Evolutionary conservation across 1,140 invertebrate species (phyloP).

Genomic region (Drosophila teissieri): DNA sequence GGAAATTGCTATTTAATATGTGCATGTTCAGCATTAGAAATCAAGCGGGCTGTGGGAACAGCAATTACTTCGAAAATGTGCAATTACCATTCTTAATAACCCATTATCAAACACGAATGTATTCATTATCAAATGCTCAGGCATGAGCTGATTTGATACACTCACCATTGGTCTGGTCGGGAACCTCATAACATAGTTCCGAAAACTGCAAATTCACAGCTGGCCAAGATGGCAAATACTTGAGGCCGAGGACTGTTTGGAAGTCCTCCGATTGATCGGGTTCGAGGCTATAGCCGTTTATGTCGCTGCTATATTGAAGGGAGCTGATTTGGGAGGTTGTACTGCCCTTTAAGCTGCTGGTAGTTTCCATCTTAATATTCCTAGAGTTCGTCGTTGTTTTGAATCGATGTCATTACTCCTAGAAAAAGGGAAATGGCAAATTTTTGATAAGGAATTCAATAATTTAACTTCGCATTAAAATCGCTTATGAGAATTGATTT

Average conservation of each 20-base stretch:
- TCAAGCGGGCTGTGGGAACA: constrained; percentile 1
- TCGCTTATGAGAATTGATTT: neutral
- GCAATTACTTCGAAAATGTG: constrained; percentile 26
- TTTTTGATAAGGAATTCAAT: constrained; percentile 1
- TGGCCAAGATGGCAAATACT: constrained; percentile 87
- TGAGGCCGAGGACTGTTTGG: constrained; percentile 81
- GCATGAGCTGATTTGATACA: constrained; percentile 1
- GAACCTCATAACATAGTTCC: constrained; percentile 89
- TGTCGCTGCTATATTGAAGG: constrained; percentile 76
- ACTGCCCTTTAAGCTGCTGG: constrained; percentile 12
- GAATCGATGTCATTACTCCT: constrained; percentile 18
- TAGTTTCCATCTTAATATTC: constrained; percentile 38
- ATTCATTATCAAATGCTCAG: neutral
- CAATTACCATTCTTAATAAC: constrained; percentile 36
- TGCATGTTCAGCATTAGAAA: constrained; percentile 26
- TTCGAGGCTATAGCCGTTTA: constrained; percentile 74
- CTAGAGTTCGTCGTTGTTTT: neutral
- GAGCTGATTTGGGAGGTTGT: constrained; percentile 63
- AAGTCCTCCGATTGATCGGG: constrained; percentile 52
- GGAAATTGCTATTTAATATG: constrained; percentile 38
- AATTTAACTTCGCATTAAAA: neutral
- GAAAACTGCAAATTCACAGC: constrained; percentile 90
- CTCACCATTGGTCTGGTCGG: constrained; percentile 85
- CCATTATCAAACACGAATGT: constrained; percentile 22
- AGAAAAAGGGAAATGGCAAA: too few species aligned